phyloP scores from a whole-genome alignment of 2,113 vertebrate species.

The Tretioscincus oriximinensis region DNA sequence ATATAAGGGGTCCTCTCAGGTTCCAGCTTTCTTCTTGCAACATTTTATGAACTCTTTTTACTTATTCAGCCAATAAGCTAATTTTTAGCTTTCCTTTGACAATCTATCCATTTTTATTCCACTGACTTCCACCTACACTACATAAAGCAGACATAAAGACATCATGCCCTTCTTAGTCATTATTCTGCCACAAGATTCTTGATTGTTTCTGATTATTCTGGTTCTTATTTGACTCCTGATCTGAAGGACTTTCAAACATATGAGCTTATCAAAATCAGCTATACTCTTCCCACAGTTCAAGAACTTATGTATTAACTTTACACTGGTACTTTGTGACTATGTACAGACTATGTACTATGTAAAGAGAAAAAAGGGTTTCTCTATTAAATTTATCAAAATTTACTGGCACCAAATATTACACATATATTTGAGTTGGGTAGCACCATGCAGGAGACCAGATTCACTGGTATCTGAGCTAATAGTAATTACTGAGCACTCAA shows the following conservation, averaged over 20 bases:
- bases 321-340: not conserved
- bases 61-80: not conserved
- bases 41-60: not conserved
- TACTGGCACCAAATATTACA: no score
- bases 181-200: not conserved
- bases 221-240: not conserved
- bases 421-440: no score
- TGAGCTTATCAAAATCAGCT: not conserved
- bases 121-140: not conserved
- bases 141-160: not conserved
- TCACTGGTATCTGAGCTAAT: no score
- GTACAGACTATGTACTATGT: no score
- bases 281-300: not conserved
- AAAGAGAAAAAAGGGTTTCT: no score
- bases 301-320: not conserved
- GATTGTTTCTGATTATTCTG: not conserved
- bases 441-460: no score
- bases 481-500: no score
- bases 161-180: not conserved
- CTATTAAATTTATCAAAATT: no score
- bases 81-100: not conserved
- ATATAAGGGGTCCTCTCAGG: constrained; percentile 18
- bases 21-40: constrained; percentile 16
- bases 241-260: not conserved
- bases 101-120: not conserved